Conservation (phyloP, 2,797 vertebrate genomes). For the Etheostoma nigrum region DNA sequence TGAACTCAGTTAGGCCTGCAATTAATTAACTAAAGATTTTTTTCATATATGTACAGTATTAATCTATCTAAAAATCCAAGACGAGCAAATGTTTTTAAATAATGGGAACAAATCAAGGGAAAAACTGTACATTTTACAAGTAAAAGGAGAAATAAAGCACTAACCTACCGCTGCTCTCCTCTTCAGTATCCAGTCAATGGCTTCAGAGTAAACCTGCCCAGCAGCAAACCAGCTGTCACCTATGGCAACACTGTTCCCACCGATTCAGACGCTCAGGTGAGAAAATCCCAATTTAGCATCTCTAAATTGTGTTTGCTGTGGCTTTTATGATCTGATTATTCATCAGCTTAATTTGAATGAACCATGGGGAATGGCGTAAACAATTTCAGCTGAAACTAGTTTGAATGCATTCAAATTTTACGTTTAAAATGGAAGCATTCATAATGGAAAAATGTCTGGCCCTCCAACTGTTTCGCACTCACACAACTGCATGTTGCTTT, state of each 20-base stretch:
- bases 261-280: slow-evolving; percentile 62
- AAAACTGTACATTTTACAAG: neutral
- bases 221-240: slow-evolving; percentile 51
- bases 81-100: neutral
- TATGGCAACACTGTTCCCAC: slow-evolving; percentile 52
- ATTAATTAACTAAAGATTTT: neutral
- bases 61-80: neutral
- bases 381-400: slow-evolving; percentile 27
- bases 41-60: neutral
- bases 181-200: slow-evolving; percentile 76
- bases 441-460: slow-evolving; percentile 14
- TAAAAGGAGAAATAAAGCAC: slow-evolving; percentile 12
- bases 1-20: neutral
- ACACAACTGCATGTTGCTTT: slow-evolving; percentile 21
- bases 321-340: slow-evolving; percentile 31
- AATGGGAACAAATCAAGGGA: neutral
- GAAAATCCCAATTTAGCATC: slow-evolving; percentile 19
- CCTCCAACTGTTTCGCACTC: slow-evolving; percentile 29
- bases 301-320: slow-evolving; percentile 1
- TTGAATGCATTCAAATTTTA: slow-evolving; percentile 32
- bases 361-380: neutral
- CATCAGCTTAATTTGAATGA: slow-evolving; percentile 16
- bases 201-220: slow-evolving; percentile 59
- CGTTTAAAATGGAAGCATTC: slow-evolving; percentile 39
- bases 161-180: slow-evolving; percentile 17